Evolutionary conservation across 1,140 invertebrate genomes (phyloP).

Genomic region (Sinella curviseta): DNA sequence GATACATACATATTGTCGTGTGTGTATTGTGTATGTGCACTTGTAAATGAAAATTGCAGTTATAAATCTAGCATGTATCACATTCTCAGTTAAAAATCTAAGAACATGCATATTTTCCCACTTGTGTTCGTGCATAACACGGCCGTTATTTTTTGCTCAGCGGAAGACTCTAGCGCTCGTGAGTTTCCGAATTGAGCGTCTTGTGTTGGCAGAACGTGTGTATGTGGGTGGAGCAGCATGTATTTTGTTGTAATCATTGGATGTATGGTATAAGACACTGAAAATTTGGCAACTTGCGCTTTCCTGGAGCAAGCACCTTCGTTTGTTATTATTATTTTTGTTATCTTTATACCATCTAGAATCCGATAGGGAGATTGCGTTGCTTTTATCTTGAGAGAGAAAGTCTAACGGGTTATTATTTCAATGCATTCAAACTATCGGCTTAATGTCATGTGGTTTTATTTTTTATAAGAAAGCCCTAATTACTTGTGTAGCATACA

Average conservation of each 20-base stretch:
- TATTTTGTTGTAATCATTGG: neutral
- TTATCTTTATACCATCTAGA: too few species aligned
- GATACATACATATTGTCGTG: too few species aligned
- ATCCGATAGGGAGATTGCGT: too few species aligned
- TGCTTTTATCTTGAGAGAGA: too few species aligned
- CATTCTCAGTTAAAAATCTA: neutral
- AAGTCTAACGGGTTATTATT: too few species aligned
- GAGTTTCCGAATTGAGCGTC: neutral
- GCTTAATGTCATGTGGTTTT: too few species aligned
- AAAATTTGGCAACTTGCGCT: conserved; percentile 13
- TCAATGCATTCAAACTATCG: too few species aligned
- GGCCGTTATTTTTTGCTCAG: neutral
- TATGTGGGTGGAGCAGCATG: conserved; percentile 3
- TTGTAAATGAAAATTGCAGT: neutral
- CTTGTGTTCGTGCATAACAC: neutral
- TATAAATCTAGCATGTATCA: neutral
- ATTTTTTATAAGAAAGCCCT: too few species aligned
- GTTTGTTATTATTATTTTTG: too few species aligned
- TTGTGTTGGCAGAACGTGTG: neutral
- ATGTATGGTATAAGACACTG: neutral
- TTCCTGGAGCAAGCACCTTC: conserved; percentile 11
- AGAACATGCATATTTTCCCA: neutral
- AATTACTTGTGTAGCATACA: too few species aligned
- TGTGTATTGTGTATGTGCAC: too few species aligned
- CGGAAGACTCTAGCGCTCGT: too few species aligned